phyloP scores from a whole-genome alignment of 2,888 invertebrate species.

The Eutolmus rufibarbis region DNA sequence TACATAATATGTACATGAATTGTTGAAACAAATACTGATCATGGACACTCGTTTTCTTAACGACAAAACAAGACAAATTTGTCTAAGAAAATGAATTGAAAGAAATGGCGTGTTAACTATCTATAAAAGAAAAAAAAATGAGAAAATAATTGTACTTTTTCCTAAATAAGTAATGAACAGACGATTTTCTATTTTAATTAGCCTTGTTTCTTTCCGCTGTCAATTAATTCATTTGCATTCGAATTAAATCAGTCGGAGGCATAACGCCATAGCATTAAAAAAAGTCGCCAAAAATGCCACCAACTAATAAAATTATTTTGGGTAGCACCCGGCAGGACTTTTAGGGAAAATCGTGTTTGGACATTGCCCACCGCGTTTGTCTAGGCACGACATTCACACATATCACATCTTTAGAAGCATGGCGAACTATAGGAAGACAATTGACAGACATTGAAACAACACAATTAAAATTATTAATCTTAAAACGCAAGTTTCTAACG shows the following conservation, averaged over 20 bases:
- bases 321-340: neutral
- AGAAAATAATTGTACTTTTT: slow-evolving; percentile 32
- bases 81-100: neutral
- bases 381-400: neutral
- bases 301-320: neutral
- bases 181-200: slow-evolving; percentile 28
- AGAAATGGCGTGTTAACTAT: neutral
- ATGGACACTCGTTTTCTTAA: slow-evolving; percentile 23
- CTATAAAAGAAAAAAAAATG: neutral
- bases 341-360: neutral
- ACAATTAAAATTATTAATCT: neutral
- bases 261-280: neutral
- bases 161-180: slow-evolving; percentile 23
- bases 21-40: slow-evolving; percentile 2
- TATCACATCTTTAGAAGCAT: neutral
- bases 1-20: slow-evolving; percentile 7
- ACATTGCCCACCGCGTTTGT: neutral
- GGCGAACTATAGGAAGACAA: neutral
- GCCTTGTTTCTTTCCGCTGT: slow-evolving; percentile 26
- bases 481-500: slow-evolving; percentile 10
- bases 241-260: neutral
- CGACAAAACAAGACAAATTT: neutral
- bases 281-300: neutral
- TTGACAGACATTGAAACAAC: slow-evolving; percentile 38
- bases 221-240: neutral